Conservation (phyloP, 2,113 vertebrate species). For the Pitta sordida region DNA sequence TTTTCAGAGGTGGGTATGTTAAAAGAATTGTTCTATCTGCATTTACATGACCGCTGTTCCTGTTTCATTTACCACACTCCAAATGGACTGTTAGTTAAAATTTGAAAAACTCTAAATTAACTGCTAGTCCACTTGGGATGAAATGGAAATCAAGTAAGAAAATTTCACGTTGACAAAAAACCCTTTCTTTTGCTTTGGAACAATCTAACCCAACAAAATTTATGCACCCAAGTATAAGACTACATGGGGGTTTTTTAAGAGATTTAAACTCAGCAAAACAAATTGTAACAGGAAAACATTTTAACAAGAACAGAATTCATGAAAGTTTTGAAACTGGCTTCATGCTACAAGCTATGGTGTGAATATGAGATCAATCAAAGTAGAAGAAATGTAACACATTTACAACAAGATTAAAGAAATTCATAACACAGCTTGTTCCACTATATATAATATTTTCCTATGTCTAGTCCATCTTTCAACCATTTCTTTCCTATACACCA, state of each 20-base stretch:
- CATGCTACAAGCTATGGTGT: not conserved
- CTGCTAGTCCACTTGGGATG: not conserved
- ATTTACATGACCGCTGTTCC: not conserved
- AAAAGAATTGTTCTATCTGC: not conserved
- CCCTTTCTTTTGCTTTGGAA: slow-evolving; percentile 60
- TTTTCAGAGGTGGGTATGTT: not conserved
- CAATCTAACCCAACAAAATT: slow-evolving; percentile 60
- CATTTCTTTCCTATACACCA: slow-evolving; percentile 24
- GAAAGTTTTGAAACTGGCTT: not conserved
- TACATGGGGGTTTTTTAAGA: slow-evolving; percentile 70
- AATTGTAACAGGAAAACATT: slow-evolving; percentile 49
- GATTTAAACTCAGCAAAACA: slow-evolving; percentile 39
- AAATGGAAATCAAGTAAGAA: slow-evolving; percentile 58
- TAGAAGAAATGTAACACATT: not conserved
- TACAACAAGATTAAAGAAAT: not conserved
- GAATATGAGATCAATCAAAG: not conserved
- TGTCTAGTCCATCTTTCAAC: not conserved
- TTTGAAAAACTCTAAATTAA: slow-evolving; percentile 50
- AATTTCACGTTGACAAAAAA: slow-evolving; percentile 36
- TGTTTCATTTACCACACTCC: slow-evolving; percentile 20
- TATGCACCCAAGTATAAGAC: slow-evolving; percentile 72
- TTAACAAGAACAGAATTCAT: not conserved
- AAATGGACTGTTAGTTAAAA: slow-evolving; percentile 50
- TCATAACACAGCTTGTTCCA: not conserved
- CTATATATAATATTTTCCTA: not conserved